These are phyloP conservation scores for Capitulum mitella DNA, from an alignment of 2,888 invertebrate genomes.

Conservation along the genomic window DNA sequence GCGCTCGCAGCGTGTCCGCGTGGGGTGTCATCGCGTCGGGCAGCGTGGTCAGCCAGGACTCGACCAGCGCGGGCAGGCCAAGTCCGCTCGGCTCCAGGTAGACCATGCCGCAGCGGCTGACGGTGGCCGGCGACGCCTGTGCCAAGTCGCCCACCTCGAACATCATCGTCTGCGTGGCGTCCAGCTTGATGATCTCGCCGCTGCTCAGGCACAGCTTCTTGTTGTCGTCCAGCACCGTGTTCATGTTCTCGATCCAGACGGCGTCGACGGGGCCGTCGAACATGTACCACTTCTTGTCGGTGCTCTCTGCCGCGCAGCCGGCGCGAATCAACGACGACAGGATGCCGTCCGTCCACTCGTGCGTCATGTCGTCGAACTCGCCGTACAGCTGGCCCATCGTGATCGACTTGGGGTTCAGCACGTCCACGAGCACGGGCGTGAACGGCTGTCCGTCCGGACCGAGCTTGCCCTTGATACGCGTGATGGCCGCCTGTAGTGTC, in stretches of 20 bases:
- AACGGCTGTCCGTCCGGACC: constrained; percentile 62
- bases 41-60: constrained; percentile 70
- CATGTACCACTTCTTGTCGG: constrained; percentile 75
- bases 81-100: constrained; percentile 79
- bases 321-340: constrained; percentile 54
- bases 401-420: constrained; percentile 86
- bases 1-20: constrained; percentile 41
- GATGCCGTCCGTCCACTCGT: constrained; percentile 79
- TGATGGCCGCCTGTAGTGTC: constrained; percentile 43
- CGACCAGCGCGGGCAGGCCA: constrained; percentile 47
- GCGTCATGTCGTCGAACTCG: constrained; percentile 81
- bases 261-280: constrained; percentile 91
- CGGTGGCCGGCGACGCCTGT: constrained; percentile 77
- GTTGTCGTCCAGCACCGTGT: constrained; percentile 90
- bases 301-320: constrained; percentile 60
- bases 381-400: constrained; percentile 90
- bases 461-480: constrained; percentile 42
- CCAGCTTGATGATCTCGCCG: constrained; percentile 79
- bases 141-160: constrained; percentile 90
- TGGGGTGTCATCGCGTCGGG: constrained; percentile 64
- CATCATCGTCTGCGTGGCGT: constrained; percentile 83
- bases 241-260: constrained; percentile 85
- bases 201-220: constrained; percentile 96
- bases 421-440: constrained; percentile 57
- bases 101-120: constrained; percentile 92